Evolutionary conservation across 30 jellyfish, hydroid and myxozoan species (phyloP).

Genomic region (Catostylus mosaicus): DNA sequence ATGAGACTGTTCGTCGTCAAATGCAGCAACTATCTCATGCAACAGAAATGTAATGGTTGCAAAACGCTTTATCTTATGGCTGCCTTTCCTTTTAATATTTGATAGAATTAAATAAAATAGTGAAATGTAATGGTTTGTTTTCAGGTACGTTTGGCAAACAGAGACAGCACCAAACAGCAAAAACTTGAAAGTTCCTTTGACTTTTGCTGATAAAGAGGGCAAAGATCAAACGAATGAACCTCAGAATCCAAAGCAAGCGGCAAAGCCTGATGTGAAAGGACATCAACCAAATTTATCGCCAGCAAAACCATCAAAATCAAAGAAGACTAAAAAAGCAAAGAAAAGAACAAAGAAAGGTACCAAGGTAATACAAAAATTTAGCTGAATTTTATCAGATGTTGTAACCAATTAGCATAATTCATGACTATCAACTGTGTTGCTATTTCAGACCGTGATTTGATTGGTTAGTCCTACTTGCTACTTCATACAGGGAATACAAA

Average conservation of each 20-base stretch:
- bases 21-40: no score
- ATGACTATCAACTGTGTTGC: no score
- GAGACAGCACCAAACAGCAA: slow-evolving; percentile 47
- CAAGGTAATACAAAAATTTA: slow-evolving; percentile 13
- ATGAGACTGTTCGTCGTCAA: no score
- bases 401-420: no score
- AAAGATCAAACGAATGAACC: slow-evolving; percentile 23
- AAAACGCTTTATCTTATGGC: no score
- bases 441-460: no score
- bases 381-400: no score
- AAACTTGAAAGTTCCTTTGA: slow-evolving; percentile 53
- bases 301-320: slow-evolving; percentile 43
- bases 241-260: slow-evolving; percentile 69
- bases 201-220: slow-evolving; percentile 25
- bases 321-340: slow-evolving; percentile 28
- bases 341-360: slow-evolving; percentile 43
- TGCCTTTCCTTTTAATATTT: no score
- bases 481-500: not conserved
- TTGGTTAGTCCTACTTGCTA: no score
- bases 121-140: not conserved
- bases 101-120: no score
- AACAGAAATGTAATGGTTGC: no score
- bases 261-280: slow-evolving; percentile 55
- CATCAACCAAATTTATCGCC: slow-evolving; percentile 42
- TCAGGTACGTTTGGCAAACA: slow-evolving; percentile 60